Evolutionary conservation across 2,888 invertebrate genomes (phyloP).

Genomic region (Archips xylosteana): DNA sequence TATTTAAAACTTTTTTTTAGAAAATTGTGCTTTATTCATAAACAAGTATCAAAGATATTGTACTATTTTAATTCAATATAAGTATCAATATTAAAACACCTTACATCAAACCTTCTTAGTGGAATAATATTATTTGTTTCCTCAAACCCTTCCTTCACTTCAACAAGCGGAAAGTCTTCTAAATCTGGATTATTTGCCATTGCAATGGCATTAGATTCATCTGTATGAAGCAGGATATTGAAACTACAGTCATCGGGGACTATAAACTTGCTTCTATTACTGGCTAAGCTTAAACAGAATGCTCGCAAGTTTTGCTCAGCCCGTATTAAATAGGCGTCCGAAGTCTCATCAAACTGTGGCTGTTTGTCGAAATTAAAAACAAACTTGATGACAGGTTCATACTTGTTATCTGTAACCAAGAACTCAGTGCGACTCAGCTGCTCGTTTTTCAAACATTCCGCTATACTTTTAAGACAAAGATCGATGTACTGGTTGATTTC

Average conservation of each 20-base stretch:
- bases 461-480: constrained; percentile 80
- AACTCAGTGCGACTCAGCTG: constrained; percentile 83
- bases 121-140: constrained; percentile 66
- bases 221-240: constrained; percentile 85
- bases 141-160: constrained; percentile 57
- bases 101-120: constrained; percentile 65
- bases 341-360: constrained; percentile 60
- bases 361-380: constrained; percentile 69
- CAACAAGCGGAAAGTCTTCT: constrained; percentile 76
- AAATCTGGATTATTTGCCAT: constrained; percentile 83
- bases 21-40: no score
- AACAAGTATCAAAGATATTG: no score
- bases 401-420: constrained; percentile 68
- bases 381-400: constrained; percentile 64
- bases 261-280: constrained; percentile 75
- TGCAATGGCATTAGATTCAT: constrained; percentile 84
- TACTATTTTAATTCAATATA: constrained; percentile 64
- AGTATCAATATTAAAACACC: constrained; percentile 65
- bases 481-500: constrained; percentile 87
- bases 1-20: no score
- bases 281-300: constrained; percentile 86
- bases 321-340: constrained; percentile 87
- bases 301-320: constrained; percentile 87
- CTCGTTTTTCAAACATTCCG: constrained; percentile 78
- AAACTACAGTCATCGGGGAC: constrained; percentile 86